These are phyloP conservation scores for Andrena trimmerana DNA, from an alignment of 2,888 invertebrate genomes.

Conservation along the genomic window DNA sequence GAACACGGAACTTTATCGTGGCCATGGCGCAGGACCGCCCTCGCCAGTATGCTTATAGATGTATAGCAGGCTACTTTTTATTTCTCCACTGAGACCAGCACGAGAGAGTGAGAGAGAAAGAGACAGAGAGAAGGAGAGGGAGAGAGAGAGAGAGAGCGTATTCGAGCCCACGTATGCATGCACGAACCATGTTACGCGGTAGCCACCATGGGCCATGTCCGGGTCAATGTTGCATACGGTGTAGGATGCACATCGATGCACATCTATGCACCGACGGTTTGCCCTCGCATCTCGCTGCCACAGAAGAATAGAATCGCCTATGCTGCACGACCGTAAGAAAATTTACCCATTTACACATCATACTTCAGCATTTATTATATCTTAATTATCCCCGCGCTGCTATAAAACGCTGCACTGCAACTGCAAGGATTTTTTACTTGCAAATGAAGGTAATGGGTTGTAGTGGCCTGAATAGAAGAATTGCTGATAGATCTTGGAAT, in stretches of 20 bases:
- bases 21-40: conserved; percentile 45
- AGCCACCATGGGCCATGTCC: conserved; percentile 72
- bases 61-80: conserved; percentile 53
- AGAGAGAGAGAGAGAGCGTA: conserved; percentile 33
- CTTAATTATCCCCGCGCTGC: too few species aligned
- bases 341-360: conserved; percentile 28
- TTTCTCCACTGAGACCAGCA: conserved; percentile 35
- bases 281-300: conserved; percentile 43
- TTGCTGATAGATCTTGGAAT: too few species aligned
- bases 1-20: conserved; percentile 66
- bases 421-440: too few species aligned
- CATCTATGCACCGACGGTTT: conserved; percentile 66
- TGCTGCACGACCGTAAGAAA: conserved; percentile 3
- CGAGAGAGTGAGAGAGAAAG: neutral
- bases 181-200: conserved; percentile 63
- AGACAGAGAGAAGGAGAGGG: conserved; percentile 10
- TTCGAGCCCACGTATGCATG: conserved; percentile 58
- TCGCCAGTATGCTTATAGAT: conserved; percentile 57
- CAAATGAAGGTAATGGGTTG: too few species aligned
- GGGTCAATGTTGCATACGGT: conserved; percentile 72
- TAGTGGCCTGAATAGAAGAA: too few species aligned
- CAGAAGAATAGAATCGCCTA: conserved; percentile 32
- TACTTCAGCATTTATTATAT: conserved; percentile 18
- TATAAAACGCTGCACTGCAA: too few species aligned
- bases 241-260: conserved; percentile 70